Conservation (phyloP, 2,797 vertebrate species). For the Sciurus vulgaris region DNA sequence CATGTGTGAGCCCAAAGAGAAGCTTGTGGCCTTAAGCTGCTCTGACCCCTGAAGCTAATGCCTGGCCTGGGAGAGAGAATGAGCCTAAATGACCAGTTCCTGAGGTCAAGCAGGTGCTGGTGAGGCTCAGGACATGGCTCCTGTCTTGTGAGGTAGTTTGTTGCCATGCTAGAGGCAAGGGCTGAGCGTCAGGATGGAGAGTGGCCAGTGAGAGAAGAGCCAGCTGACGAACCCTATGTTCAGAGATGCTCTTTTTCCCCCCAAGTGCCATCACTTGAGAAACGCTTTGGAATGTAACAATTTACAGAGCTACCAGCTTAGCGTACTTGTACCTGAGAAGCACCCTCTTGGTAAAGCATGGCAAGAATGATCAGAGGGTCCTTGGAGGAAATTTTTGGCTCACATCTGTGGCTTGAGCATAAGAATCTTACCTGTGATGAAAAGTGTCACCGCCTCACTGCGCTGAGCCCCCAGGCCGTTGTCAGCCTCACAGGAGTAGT, state of each 20-base stretch:
- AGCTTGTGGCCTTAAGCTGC: neutral
- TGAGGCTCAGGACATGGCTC: neutral
- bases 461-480: constrained; percentile 35
- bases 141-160: neutral
- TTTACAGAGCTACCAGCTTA: neutral
- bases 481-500: constrained; percentile 68
- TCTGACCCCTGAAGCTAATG: neutral
- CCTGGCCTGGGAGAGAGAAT: neutral
- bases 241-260: neutral
- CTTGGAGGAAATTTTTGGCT: neutral
- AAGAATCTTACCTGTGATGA: constrained; percentile 13
- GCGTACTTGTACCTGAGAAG: neutral
- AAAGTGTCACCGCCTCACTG: constrained; percentile 55
- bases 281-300: neutral
- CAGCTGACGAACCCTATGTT: neutral
- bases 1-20: neutral
- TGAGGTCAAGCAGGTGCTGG: too few relatives aligned
- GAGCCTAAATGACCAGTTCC: neutral
- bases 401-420: too few relatives aligned
- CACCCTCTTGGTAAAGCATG: neutral
- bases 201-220: neutral
- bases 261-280: neutral
- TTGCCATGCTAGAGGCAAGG: neutral
- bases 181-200: neutral
- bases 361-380: neutral